Percentiles rank a stretch among this genome's conserved stretches.
These are phyloP conservation scores for Cosmopolites sordidus DNA, from an alignment of 2,888 invertebrate species.

Conservation along the genomic window DNA sequence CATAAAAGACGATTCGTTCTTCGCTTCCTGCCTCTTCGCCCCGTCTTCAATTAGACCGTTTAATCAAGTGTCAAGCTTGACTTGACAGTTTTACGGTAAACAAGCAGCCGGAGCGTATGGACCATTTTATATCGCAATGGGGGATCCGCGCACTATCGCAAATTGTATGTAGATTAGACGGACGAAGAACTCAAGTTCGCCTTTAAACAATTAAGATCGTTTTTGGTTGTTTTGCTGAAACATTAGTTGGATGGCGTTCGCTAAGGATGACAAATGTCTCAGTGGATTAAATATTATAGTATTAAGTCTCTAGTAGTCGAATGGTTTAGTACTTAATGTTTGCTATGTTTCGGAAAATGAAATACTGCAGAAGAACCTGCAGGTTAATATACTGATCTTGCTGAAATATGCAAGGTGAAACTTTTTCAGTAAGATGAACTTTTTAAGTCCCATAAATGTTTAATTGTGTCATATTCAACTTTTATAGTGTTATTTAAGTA, in stretches of 20 bases:
- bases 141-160: conserved; percentile 5
- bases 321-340: no score
- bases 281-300: not conserved
- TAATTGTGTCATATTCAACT: no score
- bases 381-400: no score
- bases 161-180: conserved; percentile 2
- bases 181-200: not conserved
- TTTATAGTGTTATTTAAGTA: no score
- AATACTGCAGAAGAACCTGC: no score
- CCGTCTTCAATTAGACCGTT: conserved; percentile 10
- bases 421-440: no score
- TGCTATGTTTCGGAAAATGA: no score
- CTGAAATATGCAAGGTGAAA: no score
- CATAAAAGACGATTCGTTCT: no score
- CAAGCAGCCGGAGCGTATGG: conserved; percentile 7
- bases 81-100: conserved; percentile 16
- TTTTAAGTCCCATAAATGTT: no score
- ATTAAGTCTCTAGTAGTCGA: no score
- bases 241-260: not conserved
- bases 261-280: not conserved
- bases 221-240: not conserved
- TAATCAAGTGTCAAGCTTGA: conserved; percentile 14
- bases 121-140: conserved; percentile 5
- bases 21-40: not conserved
- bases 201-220: not conserved